phyloP scores from a whole-genome alignment of 2,888 invertebrate species.

The Miltochrista miniata region DNA sequence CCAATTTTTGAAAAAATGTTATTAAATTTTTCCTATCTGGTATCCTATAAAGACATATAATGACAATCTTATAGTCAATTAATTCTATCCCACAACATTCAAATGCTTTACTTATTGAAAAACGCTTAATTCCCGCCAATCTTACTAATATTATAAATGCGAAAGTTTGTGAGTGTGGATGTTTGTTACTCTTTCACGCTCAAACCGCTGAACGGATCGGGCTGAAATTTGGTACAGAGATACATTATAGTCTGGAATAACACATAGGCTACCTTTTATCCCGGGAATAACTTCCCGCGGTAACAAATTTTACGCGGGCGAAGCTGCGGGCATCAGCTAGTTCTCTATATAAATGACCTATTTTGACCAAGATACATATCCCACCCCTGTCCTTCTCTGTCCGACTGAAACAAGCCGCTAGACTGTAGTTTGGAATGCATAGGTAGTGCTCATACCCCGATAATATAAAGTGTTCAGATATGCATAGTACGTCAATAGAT shows the following conservation, averaged over 20 bases:
- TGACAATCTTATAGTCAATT: background rate
- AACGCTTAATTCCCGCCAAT: background rate
- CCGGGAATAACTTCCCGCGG: too few species aligned
- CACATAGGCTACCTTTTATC: too few species aligned
- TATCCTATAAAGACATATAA: background rate
- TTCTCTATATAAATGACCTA: background rate
- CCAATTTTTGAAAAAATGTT: background rate
- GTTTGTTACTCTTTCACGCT: too few species aligned
- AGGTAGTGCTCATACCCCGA: background rate
- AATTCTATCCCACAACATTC: slow-evolving; percentile 6
- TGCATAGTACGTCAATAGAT: background rate
- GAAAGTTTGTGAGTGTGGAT: too few species aligned
- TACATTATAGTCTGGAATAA: too few species aligned
- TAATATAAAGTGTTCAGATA: background rate
- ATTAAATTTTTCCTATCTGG: background rate
- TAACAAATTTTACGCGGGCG: too few species aligned
- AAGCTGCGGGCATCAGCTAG: too few species aligned
- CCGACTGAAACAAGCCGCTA: background rate
- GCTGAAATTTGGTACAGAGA: too few species aligned
- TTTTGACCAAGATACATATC: slow-evolving; percentile 1
- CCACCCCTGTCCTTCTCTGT: background rate
- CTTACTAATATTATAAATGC: too few species aligned
- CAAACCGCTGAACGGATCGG: too few species aligned
- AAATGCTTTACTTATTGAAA: background rate
- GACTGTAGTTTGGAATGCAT: background rate